Percentiles rank a stretch among this genome's conserved stretches.
phyloP scores from a whole-genome alignment of 1,140 invertebrate genomes.

The Leptinotarsa lineolata region DNA sequence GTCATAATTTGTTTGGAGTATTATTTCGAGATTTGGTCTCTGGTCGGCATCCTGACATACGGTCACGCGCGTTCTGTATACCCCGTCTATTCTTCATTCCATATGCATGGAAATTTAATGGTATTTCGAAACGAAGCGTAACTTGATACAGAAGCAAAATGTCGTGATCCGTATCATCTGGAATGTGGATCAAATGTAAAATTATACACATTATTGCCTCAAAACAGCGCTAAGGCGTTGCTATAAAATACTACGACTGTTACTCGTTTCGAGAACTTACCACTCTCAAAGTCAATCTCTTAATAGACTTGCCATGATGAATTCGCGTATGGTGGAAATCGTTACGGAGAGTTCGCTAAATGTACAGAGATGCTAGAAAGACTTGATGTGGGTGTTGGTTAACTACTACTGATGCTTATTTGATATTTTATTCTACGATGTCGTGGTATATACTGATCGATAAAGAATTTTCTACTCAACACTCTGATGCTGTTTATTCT shows the following conservation, averaged over 20 bases:
- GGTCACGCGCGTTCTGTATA: neutral
- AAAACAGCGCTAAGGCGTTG: neutral
- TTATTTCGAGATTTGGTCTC: constrained; percentile 31
- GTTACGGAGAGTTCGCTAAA: neutral
- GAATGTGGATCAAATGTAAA: constrained; percentile 55
- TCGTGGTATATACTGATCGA: too few relatives aligned
- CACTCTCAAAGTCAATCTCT: neutral
- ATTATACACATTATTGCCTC: constrained; percentile 50
- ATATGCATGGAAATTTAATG: constrained; percentile 55
- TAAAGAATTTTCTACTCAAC: too few relatives aligned
- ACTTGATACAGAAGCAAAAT: constrained; percentile 52
- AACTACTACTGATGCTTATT: too few relatives aligned
- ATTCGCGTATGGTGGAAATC: neutral
- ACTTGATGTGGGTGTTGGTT: neutral
- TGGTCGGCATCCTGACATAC: constrained; percentile 13
- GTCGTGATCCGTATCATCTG: constrained; percentile 53
- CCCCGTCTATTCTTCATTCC: constrained; percentile 48
- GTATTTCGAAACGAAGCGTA: constrained; percentile 51
- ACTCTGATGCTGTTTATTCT: too few relatives aligned
- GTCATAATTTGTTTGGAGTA: constrained; percentile 32
- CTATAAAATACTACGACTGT: neutral
- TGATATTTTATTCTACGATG: too few relatives aligned
- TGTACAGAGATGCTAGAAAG: neutral
- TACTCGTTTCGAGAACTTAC: neutral
- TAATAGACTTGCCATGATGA: neutral